Percentiles rank a stretch among this genome's conserved stretches.
Evolutionary conservation across 1,140 invertebrate genomes (phyloP).

Genomic region (Calephelis nemesis): DNA sequence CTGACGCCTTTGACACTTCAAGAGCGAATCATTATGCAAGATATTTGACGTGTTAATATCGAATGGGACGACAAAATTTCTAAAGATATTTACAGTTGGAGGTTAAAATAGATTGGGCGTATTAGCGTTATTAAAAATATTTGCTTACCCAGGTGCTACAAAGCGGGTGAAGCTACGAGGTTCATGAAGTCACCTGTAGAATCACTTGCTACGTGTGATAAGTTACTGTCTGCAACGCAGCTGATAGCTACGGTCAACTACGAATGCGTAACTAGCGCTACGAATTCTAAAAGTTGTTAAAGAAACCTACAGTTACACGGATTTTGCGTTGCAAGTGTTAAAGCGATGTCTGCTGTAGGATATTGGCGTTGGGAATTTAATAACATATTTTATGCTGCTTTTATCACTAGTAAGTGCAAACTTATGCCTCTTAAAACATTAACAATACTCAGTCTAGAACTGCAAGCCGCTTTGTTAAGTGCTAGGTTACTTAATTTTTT

Average conservation of each 20-base stretch:
- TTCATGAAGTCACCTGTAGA: neutral
- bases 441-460: too few species aligned
- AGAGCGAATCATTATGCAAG: too few species aligned
- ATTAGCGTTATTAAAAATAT: constrained; percentile 16
- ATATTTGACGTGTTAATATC: constrained; percentile 9
- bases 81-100: constrained; percentile 21
- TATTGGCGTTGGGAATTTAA: too few species aligned
- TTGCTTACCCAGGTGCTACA: constrained; percentile 24
- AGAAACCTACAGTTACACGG: too few species aligned
- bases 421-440: too few species aligned
- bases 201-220: neutral
- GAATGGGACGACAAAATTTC: constrained; percentile 52
- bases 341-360: too few species aligned
- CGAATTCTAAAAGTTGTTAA: neutral
- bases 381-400: too few species aligned
- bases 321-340: too few species aligned
- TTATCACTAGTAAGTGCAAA: too few species aligned
- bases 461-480: too few species aligned
- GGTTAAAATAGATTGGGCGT: constrained; percentile 27
- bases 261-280: neutral
- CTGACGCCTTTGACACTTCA: constrained; percentile 38
- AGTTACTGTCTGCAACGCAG: neutral
- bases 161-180: neutral
- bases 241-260: too few species aligned
- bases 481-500: too few species aligned